These are phyloP conservation scores for Apostichopus parvimensis DNA, from an alignment of 35 echinoderm and acorn worm genomes.

Conservation along the genomic window DNA sequence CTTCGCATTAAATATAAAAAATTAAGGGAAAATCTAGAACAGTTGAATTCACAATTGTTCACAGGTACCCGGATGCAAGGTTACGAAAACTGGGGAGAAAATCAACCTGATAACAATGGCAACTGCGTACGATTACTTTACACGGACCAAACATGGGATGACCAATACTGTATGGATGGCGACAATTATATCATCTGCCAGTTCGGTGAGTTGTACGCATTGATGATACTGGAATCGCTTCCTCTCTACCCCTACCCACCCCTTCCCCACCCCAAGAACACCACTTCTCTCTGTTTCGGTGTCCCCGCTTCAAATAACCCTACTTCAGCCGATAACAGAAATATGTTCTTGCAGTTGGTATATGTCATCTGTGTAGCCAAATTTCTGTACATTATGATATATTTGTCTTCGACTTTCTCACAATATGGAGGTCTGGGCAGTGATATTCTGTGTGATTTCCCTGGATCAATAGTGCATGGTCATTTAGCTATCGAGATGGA, in stretches of 20 bases:
- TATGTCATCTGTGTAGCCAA: too few relatives aligned
- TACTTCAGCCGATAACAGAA: too few relatives aligned
- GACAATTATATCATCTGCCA: slow-evolving; percentile 31
- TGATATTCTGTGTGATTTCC: slow-evolving; percentile 22
- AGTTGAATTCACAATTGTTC: neutral
- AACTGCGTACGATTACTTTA: neutral
- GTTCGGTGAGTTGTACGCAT: neutral
- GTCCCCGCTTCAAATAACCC: neutral
- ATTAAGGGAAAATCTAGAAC: neutral
- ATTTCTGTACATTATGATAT: too few relatives aligned
- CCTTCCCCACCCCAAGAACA: neutral
- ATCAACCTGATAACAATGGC: neutral
- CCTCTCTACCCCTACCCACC: too few relatives aligned
- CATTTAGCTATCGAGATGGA: neutral
- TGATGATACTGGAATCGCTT: too few relatives aligned
- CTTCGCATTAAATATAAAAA: too few relatives aligned
- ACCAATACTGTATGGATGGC: neutral
- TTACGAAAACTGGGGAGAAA: neutral
- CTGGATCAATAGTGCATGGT: neutral
- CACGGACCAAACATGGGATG: neutral
- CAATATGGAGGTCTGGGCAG: neutral
- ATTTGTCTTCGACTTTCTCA: too few relatives aligned
- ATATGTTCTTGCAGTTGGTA: neutral
- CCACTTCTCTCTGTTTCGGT: neutral
- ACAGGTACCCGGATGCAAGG: neutral